Base-by-base conservation (phyloP, 2,113 vertebrate species). In the Myxocyprinus asiaticus region DNA sequence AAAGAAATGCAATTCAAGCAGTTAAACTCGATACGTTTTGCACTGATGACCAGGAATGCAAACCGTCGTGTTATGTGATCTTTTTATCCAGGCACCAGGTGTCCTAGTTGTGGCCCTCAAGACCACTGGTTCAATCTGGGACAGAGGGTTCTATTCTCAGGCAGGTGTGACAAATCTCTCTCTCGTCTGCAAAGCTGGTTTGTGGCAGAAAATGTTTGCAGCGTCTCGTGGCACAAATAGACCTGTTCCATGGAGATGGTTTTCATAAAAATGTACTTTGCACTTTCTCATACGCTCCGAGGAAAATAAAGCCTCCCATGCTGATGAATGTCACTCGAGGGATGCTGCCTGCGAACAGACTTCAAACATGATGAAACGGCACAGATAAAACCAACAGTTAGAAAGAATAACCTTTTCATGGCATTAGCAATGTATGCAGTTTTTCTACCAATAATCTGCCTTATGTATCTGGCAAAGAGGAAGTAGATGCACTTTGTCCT, bases 251-350 rank as follows among this genome's bases (percentile, higher is more conserved):
- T 4, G 10, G 4, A 9, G 51, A 33, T 33, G 44, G 51, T n/a
- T 59, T 42, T 68, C 89, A 92, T 2, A 92, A 88, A 78, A 99
- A 82, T 79, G 93, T 83, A 77, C 88, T 85, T 64, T 88, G 94
- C 0, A 90, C 89, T 85, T 96, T 95, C 87, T 98, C 96, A 0
- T 99, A 99, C n/a, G 93, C 92, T 55, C 98, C 98, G 58, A 99
- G 93, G 90, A 99, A 99, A 92, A 99, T 97, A 89, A 98, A 99
- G 0, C 96, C 97, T 0, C 98, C 98, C 68, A 90, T 59, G 80
- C 96, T 95, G 95, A 99, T 97, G 64, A 93, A 94, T 59, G 94
- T 88, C 86, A 95, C 90, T 86, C 97, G 92, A 3, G 97, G 97
- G 73, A 97, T 75, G 76, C 94, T 90, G 75, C 97, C 98, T 50